phyloP scores from a whole-genome alignment of 1,140 invertebrate species.

The Panagrolaimus sp. region DNA sequence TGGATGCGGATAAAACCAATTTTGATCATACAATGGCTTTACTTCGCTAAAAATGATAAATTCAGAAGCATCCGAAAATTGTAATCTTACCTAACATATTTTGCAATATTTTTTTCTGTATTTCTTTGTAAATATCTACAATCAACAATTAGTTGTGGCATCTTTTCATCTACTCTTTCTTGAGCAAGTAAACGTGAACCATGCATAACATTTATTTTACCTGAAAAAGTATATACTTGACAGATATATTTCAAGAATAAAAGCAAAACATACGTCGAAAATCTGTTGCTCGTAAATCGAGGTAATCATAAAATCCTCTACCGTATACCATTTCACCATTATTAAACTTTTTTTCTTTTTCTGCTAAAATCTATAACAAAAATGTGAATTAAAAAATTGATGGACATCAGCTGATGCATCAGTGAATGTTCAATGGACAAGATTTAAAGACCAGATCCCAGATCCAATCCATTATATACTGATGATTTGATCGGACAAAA shows the following conservation, averaged over 20 bases:
- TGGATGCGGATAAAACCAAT: slow-evolving; percentile 3
- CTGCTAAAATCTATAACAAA: background rate
- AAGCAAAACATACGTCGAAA: slow-evolving; percentile 7
- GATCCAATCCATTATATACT: too few relatives aligned
- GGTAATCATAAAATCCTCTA: background rate
- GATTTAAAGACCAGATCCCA: too few relatives aligned
- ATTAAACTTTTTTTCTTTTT: background rate
- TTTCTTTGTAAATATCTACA: background rate
- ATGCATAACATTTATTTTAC: background rate
- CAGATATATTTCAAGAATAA: background rate
- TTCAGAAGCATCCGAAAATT: background rate
- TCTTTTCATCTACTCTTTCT: slow-evolving; percentile 10
- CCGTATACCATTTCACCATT: background rate
- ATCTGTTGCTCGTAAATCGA: background rate
- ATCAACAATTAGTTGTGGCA: slow-evolving; percentile 9
- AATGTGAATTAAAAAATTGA: too few relatives aligned
- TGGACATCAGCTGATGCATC: too few relatives aligned
- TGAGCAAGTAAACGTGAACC: background rate
- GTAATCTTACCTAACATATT: background rate
- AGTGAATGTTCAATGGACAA: too few relatives aligned
- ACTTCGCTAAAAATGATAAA: background rate
- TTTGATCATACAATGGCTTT: background rate
- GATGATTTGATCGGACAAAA: too few relatives aligned
- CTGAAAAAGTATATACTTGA: background rate
- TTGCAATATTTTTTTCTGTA: background rate